Base-by-base conservation (phyloP, 1,140 invertebrate species). In the Leptoteleia sp. region DNA sequence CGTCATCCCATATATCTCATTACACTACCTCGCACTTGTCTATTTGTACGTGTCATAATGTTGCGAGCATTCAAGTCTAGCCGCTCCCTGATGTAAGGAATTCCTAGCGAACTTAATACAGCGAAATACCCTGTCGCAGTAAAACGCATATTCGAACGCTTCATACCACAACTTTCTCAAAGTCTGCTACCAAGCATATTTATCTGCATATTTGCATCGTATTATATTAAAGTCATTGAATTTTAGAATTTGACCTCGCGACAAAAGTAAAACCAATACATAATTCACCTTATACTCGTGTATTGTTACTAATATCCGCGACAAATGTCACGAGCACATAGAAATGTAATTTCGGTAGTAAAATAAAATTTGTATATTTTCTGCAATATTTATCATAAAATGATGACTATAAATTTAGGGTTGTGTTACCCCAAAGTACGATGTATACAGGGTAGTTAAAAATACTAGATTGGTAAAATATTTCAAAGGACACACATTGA, bases 81-180 rank as follows among this genome's bases (percentile, higher is more conserved):
- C 57, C 76, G 72, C 72, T 77, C 76, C 76, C 72, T 79, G 40
- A 50, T 45, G 59, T 45, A 79, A 72, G 78, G 59, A 82, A 82
- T 82, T 71, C 62, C 75, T 70, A 22, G 75, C 40, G 52, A 80
- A 65, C 71, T 52, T 76, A 65, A 73, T 57, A 75, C 29, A 76
- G 68, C 61, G 45, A 67, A 62, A 73, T 73, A 61, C 31, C 48
- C 42, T 16, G 45, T 62, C 61, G 64, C 12, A 19, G 45, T 59
- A 68, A 70, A 64, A 61, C 57, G 52, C 54, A 68, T 68, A 62
- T 76, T 76, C 72, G 29, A 76, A 76, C 55, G 62, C 72, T 75
- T 76, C 70, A 55, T 79, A 37, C 50, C 54, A 54, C 70, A 65
- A 79, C 70, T 71, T 75, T 75, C 70, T 75, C 48, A 29, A 52